These are phyloP conservation scores for Drosophila siamana DNA, from an alignment of 2,888 invertebrate species.

Conservation along the genomic window DNA sequence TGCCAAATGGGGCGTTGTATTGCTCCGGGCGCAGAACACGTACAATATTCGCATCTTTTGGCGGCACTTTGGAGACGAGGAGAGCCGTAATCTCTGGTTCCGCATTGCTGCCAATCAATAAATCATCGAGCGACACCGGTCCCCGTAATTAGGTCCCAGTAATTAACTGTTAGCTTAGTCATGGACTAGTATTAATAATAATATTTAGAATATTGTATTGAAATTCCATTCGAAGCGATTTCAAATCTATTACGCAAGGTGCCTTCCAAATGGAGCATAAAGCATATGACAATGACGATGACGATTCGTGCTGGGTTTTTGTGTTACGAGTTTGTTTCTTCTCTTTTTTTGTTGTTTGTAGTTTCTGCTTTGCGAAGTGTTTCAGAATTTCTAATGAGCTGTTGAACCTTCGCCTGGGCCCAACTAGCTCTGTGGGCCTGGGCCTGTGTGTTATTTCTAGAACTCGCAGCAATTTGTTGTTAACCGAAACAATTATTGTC, in stretches of 20 bases:
- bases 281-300: slow-evolving; percentile 51
- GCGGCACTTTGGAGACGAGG: slow-evolving; percentile 42
- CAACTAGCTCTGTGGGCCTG: slow-evolving; percentile 2
- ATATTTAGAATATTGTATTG: slow-evolving; percentile 18
- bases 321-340: slow-evolving; percentile 11
- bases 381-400: slow-evolving; percentile 73
- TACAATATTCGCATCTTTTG: slow-evolving; percentile 29
- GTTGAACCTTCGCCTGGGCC: slow-evolving; percentile 64
- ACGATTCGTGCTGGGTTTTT: slow-evolving; percentile 35
- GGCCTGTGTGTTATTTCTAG: slow-evolving; percentile 54
- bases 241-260: slow-evolving; percentile 51
- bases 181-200: slow-evolving; percentile 19
- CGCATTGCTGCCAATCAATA: slow-evolving; percentile 69
- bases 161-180: slow-evolving; percentile 18
- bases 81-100: slow-evolving; percentile 65
- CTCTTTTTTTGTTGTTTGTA: not conserved
- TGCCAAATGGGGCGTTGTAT: slow-evolving; percentile 46
- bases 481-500: slow-evolving; percentile 54
- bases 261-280: slow-evolving; percentile 65
- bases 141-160: not conserved
- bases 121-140: slow-evolving; percentile 31
- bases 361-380: slow-evolving; percentile 27
- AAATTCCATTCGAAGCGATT: slow-evolving; percentile 30
- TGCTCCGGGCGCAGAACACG: slow-evolving; percentile 43
- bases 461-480: slow-evolving; percentile 60